These are phyloP conservation scores for Toxonevra muliebris DNA, from an alignment of 2,888 invertebrate species.

Conservation along the genomic window DNA sequence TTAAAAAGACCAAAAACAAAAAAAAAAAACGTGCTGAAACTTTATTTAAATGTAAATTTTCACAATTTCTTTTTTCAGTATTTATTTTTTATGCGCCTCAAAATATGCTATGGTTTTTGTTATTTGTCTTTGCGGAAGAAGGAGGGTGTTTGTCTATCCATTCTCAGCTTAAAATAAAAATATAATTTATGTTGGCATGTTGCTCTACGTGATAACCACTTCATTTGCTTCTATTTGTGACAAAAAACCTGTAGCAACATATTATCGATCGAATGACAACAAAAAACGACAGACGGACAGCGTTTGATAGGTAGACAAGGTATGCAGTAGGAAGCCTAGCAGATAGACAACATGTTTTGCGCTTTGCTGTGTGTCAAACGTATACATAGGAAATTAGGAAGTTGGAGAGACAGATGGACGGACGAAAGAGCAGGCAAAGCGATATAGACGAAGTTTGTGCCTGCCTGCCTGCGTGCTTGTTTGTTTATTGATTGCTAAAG, in stretches of 20 bases:
- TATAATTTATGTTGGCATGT: constrained; percentile 29
- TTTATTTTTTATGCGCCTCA: constrained; percentile 1
- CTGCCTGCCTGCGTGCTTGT: background rate
- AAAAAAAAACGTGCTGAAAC: too few species aligned
- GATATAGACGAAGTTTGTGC: background rate
- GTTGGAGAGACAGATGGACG: background rate
- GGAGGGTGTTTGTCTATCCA: background rate
- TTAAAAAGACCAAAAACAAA: too few species aligned
- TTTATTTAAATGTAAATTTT: constrained; percentile 31
- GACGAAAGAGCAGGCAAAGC: background rate
- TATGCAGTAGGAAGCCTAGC: background rate
- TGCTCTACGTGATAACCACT: constrained; percentile 32
- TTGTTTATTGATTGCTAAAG: constrained; percentile 6
- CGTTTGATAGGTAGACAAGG: too few species aligned
- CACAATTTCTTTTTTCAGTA: background rate
- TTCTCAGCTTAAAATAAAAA: background rate
- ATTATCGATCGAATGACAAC: constrained; percentile 19
- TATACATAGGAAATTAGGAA: background rate
- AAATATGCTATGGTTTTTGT: constrained; percentile 10
- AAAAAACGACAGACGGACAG: background rate
- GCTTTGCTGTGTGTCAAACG: background rate
- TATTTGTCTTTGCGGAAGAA: background rate
- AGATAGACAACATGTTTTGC: background rate
- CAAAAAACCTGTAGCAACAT: background rate
- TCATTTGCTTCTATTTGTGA: constrained; percentile 29